Evolutionary conservation across 2,797 vertebrate genomes (phyloP), one percentile per base, ranked within the genome.

Genomic region (Sebastes minor): DNA sequence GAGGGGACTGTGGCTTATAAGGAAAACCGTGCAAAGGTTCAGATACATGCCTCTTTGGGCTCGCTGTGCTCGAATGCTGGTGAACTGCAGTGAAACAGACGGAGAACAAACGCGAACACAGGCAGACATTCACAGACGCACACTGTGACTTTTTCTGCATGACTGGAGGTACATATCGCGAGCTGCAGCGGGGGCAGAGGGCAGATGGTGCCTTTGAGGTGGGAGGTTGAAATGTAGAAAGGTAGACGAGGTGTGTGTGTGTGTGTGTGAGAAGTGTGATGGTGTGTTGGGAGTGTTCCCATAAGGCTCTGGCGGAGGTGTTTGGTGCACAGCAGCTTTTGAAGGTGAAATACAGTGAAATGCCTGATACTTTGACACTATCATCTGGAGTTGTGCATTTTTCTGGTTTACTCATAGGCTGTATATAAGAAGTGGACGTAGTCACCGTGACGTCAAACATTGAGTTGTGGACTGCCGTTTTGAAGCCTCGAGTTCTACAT

Each of bases 151-250:
- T 90, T 92, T 92, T 89, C 90, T 92, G 89, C 90, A 92, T 89
- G 89, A 87, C 74, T 86, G 90, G 68, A 91, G 74, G 76, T 73
- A 77, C 82, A 86, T 80, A 82, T 80, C 27, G 33, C 12, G n/a
- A 78, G 75, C 85, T 88, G 89, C 79, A 72, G 80, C 25, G 16
- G 83, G 89, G 89, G 86, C 80, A 88, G 85, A 88, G 88, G 91
- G 90, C 92, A 94, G 91, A 93, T 92, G 91, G 91, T 85, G 87
- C 84, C 85, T 89, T 86, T 84, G 80, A 90, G 88, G 86, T 88
- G 84, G 89, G 82, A 87, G 81, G 85, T 77, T 83, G 83, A 84
- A 77, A 79, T 68, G 74, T 80, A 65, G 74, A 80, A 86, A 89
- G 81, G 77, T 87, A 80, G 62, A 82, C 3, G 28, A 61, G 68